Percentiles rank a stretch among this genome's conserved stretches.
phyloP scores from a whole-genome alignment of 2,888 invertebrate species.

The Unio delphinus region DNA sequence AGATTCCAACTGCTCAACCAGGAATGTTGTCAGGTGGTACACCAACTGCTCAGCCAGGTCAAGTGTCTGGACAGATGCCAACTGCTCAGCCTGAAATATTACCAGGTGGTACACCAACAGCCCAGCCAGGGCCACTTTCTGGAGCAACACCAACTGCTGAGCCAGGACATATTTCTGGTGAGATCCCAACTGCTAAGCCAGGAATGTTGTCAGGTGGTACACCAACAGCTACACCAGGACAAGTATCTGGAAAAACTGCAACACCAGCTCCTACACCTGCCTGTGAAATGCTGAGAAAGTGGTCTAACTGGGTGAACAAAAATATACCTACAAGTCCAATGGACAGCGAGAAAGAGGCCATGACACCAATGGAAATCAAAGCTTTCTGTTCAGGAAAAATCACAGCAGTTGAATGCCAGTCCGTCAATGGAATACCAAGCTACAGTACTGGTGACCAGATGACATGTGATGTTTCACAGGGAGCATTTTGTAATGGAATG shows the following conservation, averaged over 20 bases:
- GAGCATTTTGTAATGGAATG: slow-evolving; percentile 77
- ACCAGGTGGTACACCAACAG: background rate
- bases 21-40: background rate
- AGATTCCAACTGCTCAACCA: slow-evolving; percentile 14
- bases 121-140: background rate
- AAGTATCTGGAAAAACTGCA: background rate
- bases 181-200: slow-evolving; percentile 6
- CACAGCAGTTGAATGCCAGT: slow-evolving; percentile 53
- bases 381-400: slow-evolving; percentile 33
- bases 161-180: background rate
- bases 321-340: slow-evolving; percentile 29
- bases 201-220: slow-evolving; percentile 1
- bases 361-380: slow-evolving; percentile 34
- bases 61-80: background rate
- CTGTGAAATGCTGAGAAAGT: slow-evolving; percentile 24
- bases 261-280: slow-evolving; percentile 6
- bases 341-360: slow-evolving; percentile 45
- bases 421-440: slow-evolving; percentile 35
- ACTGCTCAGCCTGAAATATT: background rate
- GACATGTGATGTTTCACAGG: slow-evolving; percentile 76
- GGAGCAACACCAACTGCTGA: slow-evolving; percentile 1
- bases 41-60: slow-evolving; percentile 7
- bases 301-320: slow-evolving; percentile 56
- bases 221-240: slow-evolving; percentile 15
- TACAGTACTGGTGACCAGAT: slow-evolving; percentile 43